A percentile compares a stretch with the other conserved stretches of the same genome.
phyloP scores from a whole-genome alignment of 2,797 vertebrate species.

The Acrossocheilus fasciatus region DNA sequence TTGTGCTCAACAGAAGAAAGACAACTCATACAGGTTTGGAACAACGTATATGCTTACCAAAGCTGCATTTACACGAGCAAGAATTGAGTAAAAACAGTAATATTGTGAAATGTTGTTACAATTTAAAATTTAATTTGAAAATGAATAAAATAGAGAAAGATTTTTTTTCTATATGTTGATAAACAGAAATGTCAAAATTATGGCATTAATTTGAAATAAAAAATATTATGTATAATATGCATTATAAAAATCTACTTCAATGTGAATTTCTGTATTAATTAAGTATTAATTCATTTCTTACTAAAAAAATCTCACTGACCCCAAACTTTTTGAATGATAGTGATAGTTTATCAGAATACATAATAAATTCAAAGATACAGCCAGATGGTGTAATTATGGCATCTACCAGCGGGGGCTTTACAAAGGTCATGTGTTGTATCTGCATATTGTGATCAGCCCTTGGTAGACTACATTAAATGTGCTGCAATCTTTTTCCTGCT shows the following conservation, averaged over 20 bases:
- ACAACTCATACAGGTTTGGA: not conserved
- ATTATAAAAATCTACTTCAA: not conserved
- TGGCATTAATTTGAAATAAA: not conserved
- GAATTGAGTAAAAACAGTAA: not conserved
- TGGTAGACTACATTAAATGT: conserved; percentile 11
- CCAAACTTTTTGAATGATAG: not conserved
- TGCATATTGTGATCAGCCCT: conserved; percentile 20
- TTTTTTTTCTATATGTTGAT: not conserved
- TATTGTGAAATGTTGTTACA: no score
- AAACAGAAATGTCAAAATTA: not conserved
- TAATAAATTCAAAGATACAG: not conserved
- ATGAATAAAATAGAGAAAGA: no score
- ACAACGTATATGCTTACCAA: not conserved
- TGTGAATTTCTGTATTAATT: no score
- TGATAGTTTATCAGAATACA: not conserved
- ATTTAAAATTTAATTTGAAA: not conserved
- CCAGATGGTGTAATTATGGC: not conserved
- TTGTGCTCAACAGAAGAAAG: not conserved
- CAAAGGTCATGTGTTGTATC: not conserved
- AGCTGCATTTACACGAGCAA: not conserved
- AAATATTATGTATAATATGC: not conserved
- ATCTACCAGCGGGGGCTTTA: not conserved
- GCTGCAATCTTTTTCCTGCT: conserved; percentile 35
- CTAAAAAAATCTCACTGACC: not conserved
- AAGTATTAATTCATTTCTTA: not conserved